These are phyloP conservation scores for Plotosus lineatus DNA, from an alignment of 2,113 vertebrate species.

Conservation along the genomic window DNA sequence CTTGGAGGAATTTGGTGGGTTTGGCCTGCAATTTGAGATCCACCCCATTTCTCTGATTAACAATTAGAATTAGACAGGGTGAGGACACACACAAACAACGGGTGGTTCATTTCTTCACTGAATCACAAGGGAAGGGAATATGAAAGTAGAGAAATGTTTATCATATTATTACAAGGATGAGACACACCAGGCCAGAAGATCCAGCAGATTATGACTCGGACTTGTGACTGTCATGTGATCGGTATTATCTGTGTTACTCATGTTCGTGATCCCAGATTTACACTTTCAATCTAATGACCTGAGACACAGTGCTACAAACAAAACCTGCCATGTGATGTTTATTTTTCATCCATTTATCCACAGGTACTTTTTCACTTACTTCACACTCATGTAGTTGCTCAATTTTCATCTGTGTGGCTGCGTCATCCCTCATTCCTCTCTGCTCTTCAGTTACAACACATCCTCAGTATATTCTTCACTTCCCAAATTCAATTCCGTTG, in stretches of 20 bases:
- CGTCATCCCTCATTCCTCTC: slow-evolving; percentile 50
- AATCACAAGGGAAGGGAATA: background rate
- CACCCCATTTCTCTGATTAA: background rate
- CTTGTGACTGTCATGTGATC: background rate
- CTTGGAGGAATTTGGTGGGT: background rate
- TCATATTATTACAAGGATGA: background rate
- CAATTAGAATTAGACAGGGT: background rate
- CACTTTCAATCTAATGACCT: background rate
- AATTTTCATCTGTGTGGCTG: slow-evolving; percentile 64
- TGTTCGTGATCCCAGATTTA: no score
- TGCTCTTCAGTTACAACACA: background rate
- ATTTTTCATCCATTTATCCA: background rate
- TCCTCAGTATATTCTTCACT: slow-evolving; percentile 13
- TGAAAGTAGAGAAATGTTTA: background rate
- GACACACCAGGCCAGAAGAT: slow-evolving; percentile 2
- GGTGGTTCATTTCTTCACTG: background rate
- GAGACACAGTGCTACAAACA: background rate
- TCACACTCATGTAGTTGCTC: slow-evolving; percentile 61
- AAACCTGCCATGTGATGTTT: background rate
- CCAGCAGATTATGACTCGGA: background rate
- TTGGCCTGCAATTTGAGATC: background rate
- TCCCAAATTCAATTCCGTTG: background rate
- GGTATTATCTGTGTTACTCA: background rate
- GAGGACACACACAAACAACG: no score
- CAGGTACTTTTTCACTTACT: slow-evolving; percentile 59